A percentile compares a stretch with the other conserved stretches of the same genome.
Conservation (phyloP, 2,797 vertebrate genomes). For the Avahi laniger region DNA sequence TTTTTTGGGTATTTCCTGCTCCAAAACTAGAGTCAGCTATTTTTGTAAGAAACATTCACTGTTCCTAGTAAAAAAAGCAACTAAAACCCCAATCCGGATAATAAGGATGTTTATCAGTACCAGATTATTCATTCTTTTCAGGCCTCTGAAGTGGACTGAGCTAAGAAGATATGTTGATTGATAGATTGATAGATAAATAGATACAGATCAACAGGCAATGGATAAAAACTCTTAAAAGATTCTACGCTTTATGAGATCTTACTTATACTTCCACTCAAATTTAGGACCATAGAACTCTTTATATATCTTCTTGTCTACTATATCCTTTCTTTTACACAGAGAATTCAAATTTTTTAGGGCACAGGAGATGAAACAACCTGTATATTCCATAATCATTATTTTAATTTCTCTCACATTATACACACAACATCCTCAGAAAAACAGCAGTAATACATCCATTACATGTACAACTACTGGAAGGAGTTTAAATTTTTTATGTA, state of each 20-base stretch:
- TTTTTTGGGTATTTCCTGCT: neutral
- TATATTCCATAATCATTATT: neutral
- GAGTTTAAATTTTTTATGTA: neutral
- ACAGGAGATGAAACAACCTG: neutral
- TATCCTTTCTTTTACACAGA: neutral
- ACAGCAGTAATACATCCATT: neutral
- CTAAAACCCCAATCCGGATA: neutral
- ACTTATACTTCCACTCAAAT: neutral
- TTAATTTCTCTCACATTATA: neutral
- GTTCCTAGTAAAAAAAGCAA: neutral
- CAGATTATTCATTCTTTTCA: neutral
- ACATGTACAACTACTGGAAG: neutral
- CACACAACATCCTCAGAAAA: neutral
- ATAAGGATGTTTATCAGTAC: neutral
- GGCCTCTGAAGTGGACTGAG: neutral
- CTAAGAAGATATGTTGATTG: neutral
- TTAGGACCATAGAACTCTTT: neutral
- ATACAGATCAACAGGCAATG: neutral
- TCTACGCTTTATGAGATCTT: neutral
- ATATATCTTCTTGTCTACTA: neutral
- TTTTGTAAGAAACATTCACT: neutral
- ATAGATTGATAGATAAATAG: neutral
- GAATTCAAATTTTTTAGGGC: neutral
- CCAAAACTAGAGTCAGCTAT: neutral
- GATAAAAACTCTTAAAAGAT: neutral